Base-by-base conservation (phyloP, 2,797 vertebrate genomes). In the Rachycentron canadum region DNA sequence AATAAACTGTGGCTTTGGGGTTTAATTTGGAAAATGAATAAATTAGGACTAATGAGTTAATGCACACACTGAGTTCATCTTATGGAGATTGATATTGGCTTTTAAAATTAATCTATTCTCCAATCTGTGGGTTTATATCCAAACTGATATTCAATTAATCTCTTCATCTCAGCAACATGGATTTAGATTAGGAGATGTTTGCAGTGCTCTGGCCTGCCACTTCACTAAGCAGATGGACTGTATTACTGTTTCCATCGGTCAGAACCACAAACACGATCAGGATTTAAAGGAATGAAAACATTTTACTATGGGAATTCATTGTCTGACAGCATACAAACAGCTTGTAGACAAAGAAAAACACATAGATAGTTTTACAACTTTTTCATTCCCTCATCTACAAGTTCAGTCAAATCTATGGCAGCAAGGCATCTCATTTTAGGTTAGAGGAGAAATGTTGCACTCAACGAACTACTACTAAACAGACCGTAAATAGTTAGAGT, bases 101-200 rank as follows among this genome's bases (percentile, higher is more conserved):
- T 79, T 65, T 41, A 59, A 61, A 78, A 66, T 32, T 43, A 73
- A 81, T 68, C 65, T 70, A 41, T 60, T 72, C 60, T 72, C 59
- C 69, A 84, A 61, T 82, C 73, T 68, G 68, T 45, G 36, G 57
- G 47, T 79, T 88, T 77, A 84, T 84, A 55, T 41, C 43, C 68
- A 84, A 81, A 84, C 36, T 71, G 74, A 82, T 79, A 69, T 69
- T 78, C 64, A 86, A 78, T 78, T 79, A 85, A 85, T 87, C 74
- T 79, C 58, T 66, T 62, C 74, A 79, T 88, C 59, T 77, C 64
- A 25, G 23, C n/a, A 79, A 80, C 56, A 47, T 63, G 73, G 85
- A 76, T 88, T 85, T 84, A 84, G 75, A 82, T 86, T 69, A 83
- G 68, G 67, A 73, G 47, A 74, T 45, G 14, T 81, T 59, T 75